A percentile compares a stretch with the other conserved stretches of the same genome.
These are phyloP conservation scores for Dascillus cervinus DNA, from an alignment of 2,888 invertebrate species.

Conservation along the genomic window DNA sequence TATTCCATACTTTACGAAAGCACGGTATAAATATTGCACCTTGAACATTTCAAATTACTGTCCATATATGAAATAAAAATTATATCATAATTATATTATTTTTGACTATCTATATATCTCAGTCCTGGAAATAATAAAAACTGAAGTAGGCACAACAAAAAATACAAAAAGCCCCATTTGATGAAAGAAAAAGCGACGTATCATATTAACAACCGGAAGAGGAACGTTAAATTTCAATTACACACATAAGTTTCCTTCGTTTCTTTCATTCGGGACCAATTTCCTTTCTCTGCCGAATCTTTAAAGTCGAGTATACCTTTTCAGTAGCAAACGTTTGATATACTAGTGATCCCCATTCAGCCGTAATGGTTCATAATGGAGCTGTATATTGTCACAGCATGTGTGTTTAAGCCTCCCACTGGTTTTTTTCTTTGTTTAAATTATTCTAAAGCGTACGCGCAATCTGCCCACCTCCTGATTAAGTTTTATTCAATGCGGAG, in stretches of 20 bases:
- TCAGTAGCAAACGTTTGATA: constrained; percentile 39
- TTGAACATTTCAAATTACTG: too few relatives aligned
- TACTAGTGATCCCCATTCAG: constrained; percentile 36
- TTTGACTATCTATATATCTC: too few relatives aligned
- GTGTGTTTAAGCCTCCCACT: constrained; percentile 38
- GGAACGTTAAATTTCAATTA: constrained; percentile 17
- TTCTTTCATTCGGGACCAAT: constrained; percentile 24
- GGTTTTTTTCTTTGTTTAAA: constrained; percentile 35
- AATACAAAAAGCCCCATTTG: too few relatives aligned
- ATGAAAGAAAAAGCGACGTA: constrained; percentile 14
- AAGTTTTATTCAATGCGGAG: constrained; percentile 26
- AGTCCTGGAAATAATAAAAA: too few relatives aligned
- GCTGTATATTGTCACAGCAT: constrained; percentile 36
- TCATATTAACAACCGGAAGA: constrained; percentile 18
- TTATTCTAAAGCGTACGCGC: constrained; percentile 33
- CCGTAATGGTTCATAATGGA: constrained; percentile 36
- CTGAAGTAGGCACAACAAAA: too few relatives aligned
- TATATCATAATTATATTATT: too few relatives aligned
- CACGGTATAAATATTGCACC: too few relatives aligned
- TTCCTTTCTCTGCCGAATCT: constrained; percentile 33
- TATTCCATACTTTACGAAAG: too few relatives aligned
- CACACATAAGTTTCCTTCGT: constrained; percentile 36
- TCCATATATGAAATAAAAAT: too few relatives aligned
- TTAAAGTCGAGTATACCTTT: constrained; percentile 40
- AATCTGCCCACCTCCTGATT: constrained; percentile 28